Evolutionary conservation across 2,113 vertebrate genomes (phyloP).

Genomic region (Malurus alboscapulatus): DNA sequence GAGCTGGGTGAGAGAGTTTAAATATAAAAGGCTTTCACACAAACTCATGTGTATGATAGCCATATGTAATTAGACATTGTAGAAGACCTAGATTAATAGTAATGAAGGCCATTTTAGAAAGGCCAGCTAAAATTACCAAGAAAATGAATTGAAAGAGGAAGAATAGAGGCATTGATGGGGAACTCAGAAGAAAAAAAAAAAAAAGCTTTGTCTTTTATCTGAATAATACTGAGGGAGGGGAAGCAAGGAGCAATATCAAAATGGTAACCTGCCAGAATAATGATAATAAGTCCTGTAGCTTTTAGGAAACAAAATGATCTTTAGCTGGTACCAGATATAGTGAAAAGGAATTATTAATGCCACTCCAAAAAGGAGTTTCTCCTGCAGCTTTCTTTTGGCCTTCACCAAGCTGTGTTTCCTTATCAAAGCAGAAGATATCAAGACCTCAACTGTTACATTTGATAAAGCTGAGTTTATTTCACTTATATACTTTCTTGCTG

Average conservation of each 20-base stretch:
- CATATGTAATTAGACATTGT: not conserved
- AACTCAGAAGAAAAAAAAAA: not conserved
- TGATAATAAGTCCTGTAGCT: not conserved
- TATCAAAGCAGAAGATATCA: not conserved
- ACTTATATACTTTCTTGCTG: not conserved
- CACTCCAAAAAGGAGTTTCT: not conserved
- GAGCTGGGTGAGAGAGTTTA: not conserved
- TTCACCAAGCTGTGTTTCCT: not conserved
- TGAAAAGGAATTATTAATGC: not conserved
- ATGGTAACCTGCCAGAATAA: not conserved
- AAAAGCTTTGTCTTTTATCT: not conserved
- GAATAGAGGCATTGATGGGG: not conserved
- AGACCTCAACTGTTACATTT: not conserved
- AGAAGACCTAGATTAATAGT: conserved; percentile 41
- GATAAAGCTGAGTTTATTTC: not conserved
- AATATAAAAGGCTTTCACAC: conserved; percentile 32
- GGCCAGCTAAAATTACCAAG: conserved; percentile 38
- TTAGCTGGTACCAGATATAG: not conserved
- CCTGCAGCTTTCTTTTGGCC: not conserved
- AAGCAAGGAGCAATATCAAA: not conserved
- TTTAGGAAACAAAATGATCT: not conserved
- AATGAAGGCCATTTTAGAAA: conserved; percentile 44
- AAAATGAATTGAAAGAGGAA: not conserved
- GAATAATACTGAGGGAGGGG: not conserved
- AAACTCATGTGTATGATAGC: conserved; percentile 18